Base-by-base conservation (phyloP, 1,140 invertebrate genomes). In the Calliopsis andreniformis region DNA sequence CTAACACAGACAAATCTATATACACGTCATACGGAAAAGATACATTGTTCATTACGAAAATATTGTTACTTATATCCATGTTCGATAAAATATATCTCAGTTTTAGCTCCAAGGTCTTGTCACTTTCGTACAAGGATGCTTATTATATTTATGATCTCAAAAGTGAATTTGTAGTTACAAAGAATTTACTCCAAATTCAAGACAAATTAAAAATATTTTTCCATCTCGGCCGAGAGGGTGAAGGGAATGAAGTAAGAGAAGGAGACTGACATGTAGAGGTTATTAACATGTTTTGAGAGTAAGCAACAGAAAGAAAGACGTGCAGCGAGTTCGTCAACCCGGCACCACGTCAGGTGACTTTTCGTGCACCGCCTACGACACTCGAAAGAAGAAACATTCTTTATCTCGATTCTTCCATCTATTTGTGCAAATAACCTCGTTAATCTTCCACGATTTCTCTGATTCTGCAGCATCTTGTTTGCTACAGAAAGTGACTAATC, bases 241-340 rank as follows among this genome's bases (percentile, higher is more conserved):
- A 1, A 20, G 28, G 75, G 42, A 18, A 51, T 32, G 71, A 28
- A 42, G 35, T 30, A 49, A 45, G 66, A 59, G 47, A 63, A 49
- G 8, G 43, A 30, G 56, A 28, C 30, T 3, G 45, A 43, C n/a
- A 25, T 61, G 62, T 25, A 53, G 45, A 43, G 59, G 79, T 80
- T 86, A 87, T 89, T 87, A 83, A 88, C 80, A 87, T 87, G 86
- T 88, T 89, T 87, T 78, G 53, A 80, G 79, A 87, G 79, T 80
- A 82, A 86, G 78, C 63, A 82, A 75, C 58, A n/a, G 58, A 59
- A 62, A 69, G 71, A 82, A 70, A 82, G 58, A 62, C 20, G 23
- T 51, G 71, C 28, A 76, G 58, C 53, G 61, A 79, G 78, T 77
- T 55, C 69, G 78, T 83, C 78, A 80, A 49, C 59, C 69, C 73